These are phyloP conservation scores for Coranthus polyacanthus DNA, from an alignment of 2,797 vertebrate species.

Conservation along the genomic window DNA sequence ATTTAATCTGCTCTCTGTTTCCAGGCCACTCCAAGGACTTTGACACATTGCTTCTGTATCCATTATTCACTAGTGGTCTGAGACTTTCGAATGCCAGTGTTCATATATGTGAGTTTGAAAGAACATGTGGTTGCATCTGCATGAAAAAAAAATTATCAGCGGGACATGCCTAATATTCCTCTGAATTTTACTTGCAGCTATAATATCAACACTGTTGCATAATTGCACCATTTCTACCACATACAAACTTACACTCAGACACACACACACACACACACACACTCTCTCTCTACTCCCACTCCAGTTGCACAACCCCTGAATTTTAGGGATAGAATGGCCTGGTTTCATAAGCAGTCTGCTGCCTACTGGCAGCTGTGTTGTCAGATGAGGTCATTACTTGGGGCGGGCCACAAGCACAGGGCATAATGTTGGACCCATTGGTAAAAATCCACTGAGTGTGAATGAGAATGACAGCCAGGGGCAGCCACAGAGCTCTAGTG, in stretches of 20 bases:
- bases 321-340: constrained; percentile 74
- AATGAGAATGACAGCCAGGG: constrained; percentile 51
- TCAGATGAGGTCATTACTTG: constrained; percentile 76
- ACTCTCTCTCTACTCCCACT: constrained; percentile 57
- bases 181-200: constrained; percentile 52
- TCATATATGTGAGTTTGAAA: constrained; percentile 5
- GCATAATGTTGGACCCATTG: constrained; percentile 51
- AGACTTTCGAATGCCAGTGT: constrained; percentile 27
- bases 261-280: constrained; percentile 42
- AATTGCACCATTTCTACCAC: constrained; percentile 59
- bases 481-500: constrained; percentile 24
- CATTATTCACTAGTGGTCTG: constrained; percentile 71
- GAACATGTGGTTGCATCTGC: neutral
- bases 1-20: constrained; percentile 79
- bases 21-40: constrained; percentile 79
- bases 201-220: constrained; percentile 70
- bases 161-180: constrained; percentile 25
- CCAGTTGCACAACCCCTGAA: constrained; percentile 76
- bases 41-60: constrained; percentile 69
- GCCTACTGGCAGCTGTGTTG: constrained; percentile 75
- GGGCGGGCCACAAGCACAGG: constrained; percentile 51
- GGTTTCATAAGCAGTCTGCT: constrained; percentile 77
- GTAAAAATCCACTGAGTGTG: constrained; percentile 55
- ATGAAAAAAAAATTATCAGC: constrained; percentile 5
- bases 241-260: constrained; percentile 62